Base-by-base conservation (phyloP, 1,140 invertebrate species). In the Cotesia chilonis region DNA sequence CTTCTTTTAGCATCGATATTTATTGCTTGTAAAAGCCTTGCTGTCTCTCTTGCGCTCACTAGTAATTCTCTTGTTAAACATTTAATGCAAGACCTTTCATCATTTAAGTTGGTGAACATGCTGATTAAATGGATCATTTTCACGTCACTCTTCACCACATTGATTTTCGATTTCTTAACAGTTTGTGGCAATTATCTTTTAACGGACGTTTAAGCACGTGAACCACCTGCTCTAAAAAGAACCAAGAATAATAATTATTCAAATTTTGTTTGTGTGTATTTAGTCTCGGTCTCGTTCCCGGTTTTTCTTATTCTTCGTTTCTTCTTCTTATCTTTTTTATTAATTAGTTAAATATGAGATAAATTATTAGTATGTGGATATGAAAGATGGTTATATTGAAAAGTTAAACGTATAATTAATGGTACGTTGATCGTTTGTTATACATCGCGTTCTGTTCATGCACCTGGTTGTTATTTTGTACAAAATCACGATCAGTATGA, bases 71-170 rank as follows among this genome's bases (percentile, higher is more conserved):
- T 60, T 17, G 54, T 41, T 64, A 17, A 57, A 52, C 51, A 51
- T 20, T 17, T 59, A 41, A 52, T 37, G 10, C 55, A 68, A 51
- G 17, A 59, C 36, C 66, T 17, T 47, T 47, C 6, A 47, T 47
- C 41, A 47, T 7, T 47, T 47, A 7, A 47, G 41, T 47, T 47
- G 41, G 20, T 57, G 67, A 55, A 75, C 70, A 71, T 76, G 47
- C 38, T 68, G 70, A 79, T 79, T 77, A 78, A 78, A 76, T 72
- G 77, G 74, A 76, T 71, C 73, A 83, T 84, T 83, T 84, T 81
- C 80, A 77, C 82, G 80, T 84, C 82, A 84, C 41, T 72, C 35
- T 78, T 80, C 74, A 76, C 74, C 78, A 79, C 81, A 79, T 83
- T 75, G 79, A 76, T 79, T 82, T 77, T 78, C 76, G 75, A 76